These are phyloP conservation scores for Cydia fagiglandana DNA, from an alignment of 1,140 invertebrate species.

Conservation along the genomic window DNA sequence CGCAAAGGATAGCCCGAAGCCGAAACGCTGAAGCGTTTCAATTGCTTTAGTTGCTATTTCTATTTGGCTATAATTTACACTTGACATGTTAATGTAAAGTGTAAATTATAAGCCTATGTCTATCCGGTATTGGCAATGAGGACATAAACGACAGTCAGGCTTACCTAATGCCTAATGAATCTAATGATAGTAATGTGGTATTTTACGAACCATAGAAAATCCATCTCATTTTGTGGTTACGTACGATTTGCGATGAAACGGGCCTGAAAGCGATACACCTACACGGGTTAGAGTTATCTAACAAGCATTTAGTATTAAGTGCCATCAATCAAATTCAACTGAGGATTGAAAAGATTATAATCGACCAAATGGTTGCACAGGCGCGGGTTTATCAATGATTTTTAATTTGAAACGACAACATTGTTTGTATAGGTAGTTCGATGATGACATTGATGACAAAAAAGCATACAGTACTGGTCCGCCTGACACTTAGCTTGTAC, in stretches of 20 bases:
- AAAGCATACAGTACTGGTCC: too few species aligned
- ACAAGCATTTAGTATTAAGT: not conserved
- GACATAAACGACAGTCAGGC: not conserved
- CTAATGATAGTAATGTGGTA: not conserved
- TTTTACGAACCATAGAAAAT: not conserved
- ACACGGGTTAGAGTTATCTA: not conserved
- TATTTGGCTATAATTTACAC: slow-evolving; percentile 5
- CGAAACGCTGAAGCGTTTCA: not conserved
- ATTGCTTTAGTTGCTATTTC: not conserved
- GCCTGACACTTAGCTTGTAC: too few species aligned
- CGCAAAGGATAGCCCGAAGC: not conserved
- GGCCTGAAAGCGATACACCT: not conserved
- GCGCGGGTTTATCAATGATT: slow-evolving; percentile 1
- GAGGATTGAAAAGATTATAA: not conserved
- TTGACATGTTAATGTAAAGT: not conserved
- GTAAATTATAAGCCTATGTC: not conserved
- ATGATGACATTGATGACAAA: too few species aligned
- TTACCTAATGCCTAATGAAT: not conserved
- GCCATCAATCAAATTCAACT: not conserved
- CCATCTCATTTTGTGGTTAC: not conserved
- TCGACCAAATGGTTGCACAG: not conserved
- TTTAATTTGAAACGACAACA: slow-evolving; percentile 1
- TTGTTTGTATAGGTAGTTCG: not conserved
- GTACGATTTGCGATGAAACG: not conserved
- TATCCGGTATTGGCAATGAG: slow-evolving; percentile 1